phyloP scores from a whole-genome alignment of 2,113 vertebrate genomes.

The Melanostigma gelatinosum region DNA sequence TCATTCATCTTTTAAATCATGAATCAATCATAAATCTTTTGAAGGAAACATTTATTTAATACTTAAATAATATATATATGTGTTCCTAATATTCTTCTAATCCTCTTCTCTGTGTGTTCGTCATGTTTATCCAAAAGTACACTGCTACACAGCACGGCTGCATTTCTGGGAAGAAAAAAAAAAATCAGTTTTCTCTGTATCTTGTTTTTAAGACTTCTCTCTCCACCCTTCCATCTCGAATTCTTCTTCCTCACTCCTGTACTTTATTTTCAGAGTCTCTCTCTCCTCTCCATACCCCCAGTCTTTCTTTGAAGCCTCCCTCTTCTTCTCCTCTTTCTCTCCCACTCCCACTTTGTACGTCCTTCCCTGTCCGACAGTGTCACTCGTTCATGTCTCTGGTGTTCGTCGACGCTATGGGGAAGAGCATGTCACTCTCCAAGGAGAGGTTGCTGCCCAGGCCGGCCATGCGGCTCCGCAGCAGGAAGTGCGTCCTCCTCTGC shows the following conservation, averaged over 20 bases:
- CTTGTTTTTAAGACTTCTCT: not conserved
- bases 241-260: not conserved
- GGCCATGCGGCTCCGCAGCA: constrained; percentile 87
- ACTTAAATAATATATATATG: not conserved
- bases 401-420: constrained; percentile 85
- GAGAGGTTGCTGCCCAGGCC: constrained; percentile 86
- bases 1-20: not conserved
- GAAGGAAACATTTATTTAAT: not conserved
- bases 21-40: not conserved
- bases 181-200: not conserved
- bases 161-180: constrained; percentile 42
- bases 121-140: not conserved
- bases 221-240: too few species aligned
- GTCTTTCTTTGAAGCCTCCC: not conserved
- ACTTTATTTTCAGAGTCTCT: not conserved
- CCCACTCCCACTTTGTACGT: not conserved
- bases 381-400: constrained; percentile 79
- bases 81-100: not conserved
- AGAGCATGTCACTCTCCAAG: constrained; percentile 88
- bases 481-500: constrained; percentile 92
- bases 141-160: constrained; percentile 59
- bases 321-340: not conserved
- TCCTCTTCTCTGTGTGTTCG: not conserved
- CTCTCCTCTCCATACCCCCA: not conserved
- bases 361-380: constrained; percentile 18